Base-by-base conservation (phyloP, 2,113 vertebrate genomes). In the Ploceus nigricollis region DNA sequence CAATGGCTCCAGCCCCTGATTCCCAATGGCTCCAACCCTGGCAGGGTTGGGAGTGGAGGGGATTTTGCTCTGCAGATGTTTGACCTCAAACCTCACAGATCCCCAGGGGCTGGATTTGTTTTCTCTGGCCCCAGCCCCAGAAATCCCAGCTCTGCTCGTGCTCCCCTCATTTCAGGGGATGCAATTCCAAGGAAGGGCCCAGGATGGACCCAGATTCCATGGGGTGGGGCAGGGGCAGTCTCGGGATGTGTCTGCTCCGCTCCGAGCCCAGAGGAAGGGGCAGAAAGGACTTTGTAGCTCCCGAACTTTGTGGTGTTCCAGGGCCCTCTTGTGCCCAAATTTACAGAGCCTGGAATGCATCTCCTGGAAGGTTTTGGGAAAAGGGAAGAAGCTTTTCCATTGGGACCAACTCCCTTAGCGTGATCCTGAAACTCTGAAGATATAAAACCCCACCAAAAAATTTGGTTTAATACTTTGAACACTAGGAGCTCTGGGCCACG, bases 301-400 rank as follows among this genome's bases (percentile, higher is more conserved):
- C 7, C 0, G 2, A 9, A 39, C 11, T 4, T 2, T 0, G 30
- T 4, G 72, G 80, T 54, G 80, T 47, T 54, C 63, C 82, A 75
- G 90, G 89, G 94, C 94, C 91, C 94, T 81, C 96, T 92, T 70
- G 86, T 93, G 96, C 71, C 56, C 54, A 13, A 63, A 18, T 48
- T 51, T 13, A 8, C 4, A 7, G 33, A 94, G 45, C 54, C n/a
- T 1, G 1, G 13, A 12, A 12, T 6, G 72, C 11, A 3, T 53
- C 22, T 57, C 33, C 61, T n/a, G 1, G 0, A 18, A 11, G 56
- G 8, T 33, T 85, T 64, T 7, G 48, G 66, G 57, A 39, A 79
- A 45, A 75, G 20, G 6, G 53, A 8, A 70, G 37, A 28, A 86
- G 30, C 2, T 68, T 86, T 88, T 80, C 66, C 53, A 24, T 8